Evolutionary conservation across 2,888 invertebrate species (phyloP), one percentile per base, ranked within the genome.

Genomic region (Ephialtes manifestator): DNA sequence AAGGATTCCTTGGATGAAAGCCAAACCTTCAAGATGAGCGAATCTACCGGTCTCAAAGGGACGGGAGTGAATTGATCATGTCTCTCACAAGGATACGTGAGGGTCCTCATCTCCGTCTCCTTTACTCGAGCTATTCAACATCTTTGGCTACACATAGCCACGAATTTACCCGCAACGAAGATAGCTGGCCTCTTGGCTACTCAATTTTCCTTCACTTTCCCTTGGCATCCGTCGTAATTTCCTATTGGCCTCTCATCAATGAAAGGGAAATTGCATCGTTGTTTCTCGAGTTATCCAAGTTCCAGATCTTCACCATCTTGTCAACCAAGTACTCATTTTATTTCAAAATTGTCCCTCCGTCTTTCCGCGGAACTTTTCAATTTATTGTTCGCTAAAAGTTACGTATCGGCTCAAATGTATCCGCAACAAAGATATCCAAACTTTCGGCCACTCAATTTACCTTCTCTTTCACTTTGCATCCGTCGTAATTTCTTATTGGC

Each of bases 21-120:
- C 79, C 80, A 82, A 82, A 55, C 65, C 77, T 77, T 71, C 65
- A 39, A 77, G 77, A 77, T 65, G 65, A 71, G 70, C 35, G 53
- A 53, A 55, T 20, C 53, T 58, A 2, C 68, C 24, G 72, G 67
- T 68, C 74, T 68, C 80, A 72, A 77, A 77, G 71, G 51, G 46
- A 72, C 77, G 65, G 43, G 77, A 82, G 77, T 18, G 71, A 82
- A 77, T 82, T 77, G 82, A 82, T 82, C 82, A 51, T 72, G 75
- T 75, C 75, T 75, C 46, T 60, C 48, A 39, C 58, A 60, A 75
- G 81, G 75, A 80, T 70, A 58, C 20, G 74, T 10, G 74, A 35
- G 24, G 18, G 70, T 43, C 60, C 60, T 43, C 51, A 68, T 78
- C 60, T 28, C 55, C 24, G 20, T 11, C 20, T 46, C 28, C 55